phyloP scores from a whole-genome alignment of 2,797 vertebrate genomes.

The Gallinago stenura region DNA sequence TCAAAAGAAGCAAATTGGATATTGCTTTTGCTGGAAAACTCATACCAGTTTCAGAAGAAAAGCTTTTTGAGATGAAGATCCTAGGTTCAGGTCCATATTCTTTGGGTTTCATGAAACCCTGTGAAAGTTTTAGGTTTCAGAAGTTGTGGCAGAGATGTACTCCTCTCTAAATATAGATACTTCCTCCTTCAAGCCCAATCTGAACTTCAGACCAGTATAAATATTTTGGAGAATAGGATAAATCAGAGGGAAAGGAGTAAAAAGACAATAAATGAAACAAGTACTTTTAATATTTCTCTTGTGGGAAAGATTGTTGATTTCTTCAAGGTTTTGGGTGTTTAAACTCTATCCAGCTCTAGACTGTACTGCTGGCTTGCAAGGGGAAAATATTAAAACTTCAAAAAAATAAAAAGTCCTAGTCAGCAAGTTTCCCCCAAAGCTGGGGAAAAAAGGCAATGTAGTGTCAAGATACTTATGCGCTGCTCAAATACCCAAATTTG shows the following conservation, averaged over 20 bases:
- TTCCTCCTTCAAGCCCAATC: background rate
- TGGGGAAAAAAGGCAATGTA: background rate
- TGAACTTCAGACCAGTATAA: background rate
- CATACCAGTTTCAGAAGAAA: background rate
- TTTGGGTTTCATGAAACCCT: background rate
- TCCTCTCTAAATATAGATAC: rapidly evolving
- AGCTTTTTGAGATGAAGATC: background rate
- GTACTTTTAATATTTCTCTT: background rate
- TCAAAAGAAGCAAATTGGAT: background rate
- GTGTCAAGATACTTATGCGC: background rate
- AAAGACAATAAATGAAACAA: background rate
- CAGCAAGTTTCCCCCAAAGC: background rate
- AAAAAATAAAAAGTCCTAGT: background rate
- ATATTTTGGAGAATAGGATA: background rate
- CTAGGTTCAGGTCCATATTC: background rate
- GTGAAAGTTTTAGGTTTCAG: background rate
- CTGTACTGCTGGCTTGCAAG: background rate
- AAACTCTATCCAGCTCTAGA: background rate
- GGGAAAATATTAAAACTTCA: background rate
- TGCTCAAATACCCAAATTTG: background rate
- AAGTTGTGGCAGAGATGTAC: background rate
- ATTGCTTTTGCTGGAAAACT: background rate
- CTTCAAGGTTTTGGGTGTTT: background rate
- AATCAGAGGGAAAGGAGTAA: background rate
- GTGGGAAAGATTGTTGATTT: background rate